Base-by-base conservation (phyloP, 92 coral and sea anemone genomes). In the Chrysogorgia sp. region DNA sequence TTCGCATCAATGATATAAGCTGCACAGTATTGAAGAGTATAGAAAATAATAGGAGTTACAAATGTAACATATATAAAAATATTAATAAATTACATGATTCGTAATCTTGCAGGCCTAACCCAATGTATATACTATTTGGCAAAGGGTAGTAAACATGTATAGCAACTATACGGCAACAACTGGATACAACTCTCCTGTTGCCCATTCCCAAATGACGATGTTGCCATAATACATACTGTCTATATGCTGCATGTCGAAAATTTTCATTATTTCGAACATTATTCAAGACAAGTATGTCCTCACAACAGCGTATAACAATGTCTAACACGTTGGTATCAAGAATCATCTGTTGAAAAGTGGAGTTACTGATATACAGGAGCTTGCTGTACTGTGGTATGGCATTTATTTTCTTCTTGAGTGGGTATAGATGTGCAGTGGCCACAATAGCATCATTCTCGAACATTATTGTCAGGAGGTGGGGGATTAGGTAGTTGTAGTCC, bases 261-360 rank as follows among this genome's bases (percentile, higher is more conserved):
- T n/a, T n/a, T n/a, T n/a, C n/a, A n/a, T n/a, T n/a, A n/a, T n/a
- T n/a, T n/a, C n/a, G n/a, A n/a, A n/a, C n/a, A n/a, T n/a, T n/a
- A n/a, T n/a, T n/a, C n/a, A n/a, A n/a, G n/a, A n/a, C n/a, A n/a
- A n/a, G n/a, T n/a, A n/a, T 49, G 59, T 58, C 81, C 72, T 80
- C 84, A 15, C 79, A 50, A 35, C 58, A 71, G 25, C 81, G 20
- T 74, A 71, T 60, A 49, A 72, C 86, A 35, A 59, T 58, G n/a
- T 81, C 81, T 30, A 81, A 22, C n/a, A 81, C 81, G 71, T 81
- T 81, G 72, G 81, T 34, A 81, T 81, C 85, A 40, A 56, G 14
- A 6, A 71, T 71, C 52, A 81, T 34, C 26, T 81, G 85, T 14
- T 41, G 13, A 81, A 81, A 7, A 68, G 69, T 26, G 81, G 41